Evolutionary conservation across 2,888 invertebrate genomes (phyloP).

Genomic region (Epiblema foenella): DNA sequence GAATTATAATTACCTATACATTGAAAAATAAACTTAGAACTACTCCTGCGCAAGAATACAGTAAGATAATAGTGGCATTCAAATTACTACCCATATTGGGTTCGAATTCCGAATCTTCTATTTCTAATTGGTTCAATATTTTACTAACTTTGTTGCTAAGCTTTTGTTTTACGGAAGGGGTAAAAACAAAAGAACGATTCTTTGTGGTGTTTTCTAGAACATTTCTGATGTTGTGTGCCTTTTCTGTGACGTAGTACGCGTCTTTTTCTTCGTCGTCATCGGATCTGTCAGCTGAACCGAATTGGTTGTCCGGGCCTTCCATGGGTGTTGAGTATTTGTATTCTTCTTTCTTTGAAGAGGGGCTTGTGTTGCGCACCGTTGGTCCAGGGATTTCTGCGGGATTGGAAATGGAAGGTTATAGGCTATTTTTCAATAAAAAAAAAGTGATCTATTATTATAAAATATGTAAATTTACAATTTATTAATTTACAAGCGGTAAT

Average conservation of each 20-base stretch:
- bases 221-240: conserved; percentile 49
- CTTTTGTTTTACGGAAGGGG: conserved; percentile 64
- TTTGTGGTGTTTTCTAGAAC: conserved; percentile 57
- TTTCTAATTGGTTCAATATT: conserved; percentile 51
- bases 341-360: conserved; percentile 85
- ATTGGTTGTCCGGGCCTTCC: conserved; percentile 87
- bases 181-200: conserved; percentile 61
- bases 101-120: conserved; percentile 52
- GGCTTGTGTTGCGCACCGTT: conserved; percentile 83
- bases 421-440: background rate
- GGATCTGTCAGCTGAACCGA: conserved; percentile 89
- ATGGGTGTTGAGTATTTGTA: conserved; percentile 74
- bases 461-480: too few relatives aligned
- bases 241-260: conserved; percentile 52
- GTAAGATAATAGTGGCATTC: conserved; percentile 31
- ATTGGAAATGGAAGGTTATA: conserved; percentile 7
- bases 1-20: conserved; percentile 6
- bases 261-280: conserved; percentile 86
- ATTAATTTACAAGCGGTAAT: too few relatives aligned
- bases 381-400: conserved; percentile 91
- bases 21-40: conserved; percentile 14
- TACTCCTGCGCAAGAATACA: conserved; percentile 17
- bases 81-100: conserved; percentile 54
- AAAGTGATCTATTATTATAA: too few relatives aligned
- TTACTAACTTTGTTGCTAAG: conserved; percentile 56